phyloP scores from a whole-genome alignment of 2,797 vertebrate species.

The Sarcophilus harrisii region DNA sequence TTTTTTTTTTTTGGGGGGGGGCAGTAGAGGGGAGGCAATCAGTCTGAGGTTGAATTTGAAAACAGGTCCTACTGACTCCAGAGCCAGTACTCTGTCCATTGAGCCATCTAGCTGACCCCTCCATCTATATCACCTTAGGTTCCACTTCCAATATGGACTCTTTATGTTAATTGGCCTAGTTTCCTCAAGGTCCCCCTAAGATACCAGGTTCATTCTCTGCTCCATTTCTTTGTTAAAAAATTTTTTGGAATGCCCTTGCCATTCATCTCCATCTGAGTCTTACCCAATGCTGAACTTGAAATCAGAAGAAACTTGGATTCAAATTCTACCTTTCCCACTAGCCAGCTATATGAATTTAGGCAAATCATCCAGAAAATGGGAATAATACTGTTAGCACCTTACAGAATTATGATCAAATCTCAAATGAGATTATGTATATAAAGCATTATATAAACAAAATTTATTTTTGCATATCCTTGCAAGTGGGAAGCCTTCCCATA shows the following conservation, averaged over 20 bases:
- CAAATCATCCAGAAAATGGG: background rate
- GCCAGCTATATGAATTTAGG: background rate
- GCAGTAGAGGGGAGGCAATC: background rate
- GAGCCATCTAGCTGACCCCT: background rate
- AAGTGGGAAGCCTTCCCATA: background rate
- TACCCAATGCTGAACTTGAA: background rate
- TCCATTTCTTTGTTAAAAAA: background rate
- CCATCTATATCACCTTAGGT: background rate
- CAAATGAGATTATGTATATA: background rate
- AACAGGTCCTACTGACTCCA: background rate
- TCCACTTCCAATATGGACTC: background rate
- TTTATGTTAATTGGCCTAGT: background rate
- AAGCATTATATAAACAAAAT: background rate
- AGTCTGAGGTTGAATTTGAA: background rate
- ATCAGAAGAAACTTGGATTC: background rate
- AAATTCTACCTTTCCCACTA: background rate
- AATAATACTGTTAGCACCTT: background rate
- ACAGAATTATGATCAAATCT: background rate
- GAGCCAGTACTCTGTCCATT: background rate
- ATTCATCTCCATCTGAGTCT: background rate
- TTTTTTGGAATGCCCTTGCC: background rate
- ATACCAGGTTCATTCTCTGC: no score
- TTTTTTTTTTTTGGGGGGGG: background rate
- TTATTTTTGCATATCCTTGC: background rate
- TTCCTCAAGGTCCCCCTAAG: background rate